Base-by-base conservation (phyloP, 2,797 vertebrate genomes). In the Enteromius unitaeniatus region DNA sequence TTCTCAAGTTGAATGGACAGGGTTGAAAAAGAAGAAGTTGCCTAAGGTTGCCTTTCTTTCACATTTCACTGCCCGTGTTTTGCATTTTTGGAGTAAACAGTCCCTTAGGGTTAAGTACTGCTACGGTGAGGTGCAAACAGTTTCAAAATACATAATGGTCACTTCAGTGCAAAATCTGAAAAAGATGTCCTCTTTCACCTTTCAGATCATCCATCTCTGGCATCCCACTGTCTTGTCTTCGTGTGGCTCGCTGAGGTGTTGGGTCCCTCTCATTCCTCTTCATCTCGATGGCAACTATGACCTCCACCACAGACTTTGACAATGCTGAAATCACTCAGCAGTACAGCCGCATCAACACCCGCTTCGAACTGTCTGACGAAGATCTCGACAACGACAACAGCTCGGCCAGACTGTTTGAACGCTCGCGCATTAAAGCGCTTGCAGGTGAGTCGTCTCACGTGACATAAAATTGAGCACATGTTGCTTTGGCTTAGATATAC, bases 351-450 rank as follows among this genome's bases (percentile, higher is more conserved):
- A 92, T 96, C 94, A 98, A 97, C 86, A 95, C 94, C 26, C 97
- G 97, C 90, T 99, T 98, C 89, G 96, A 97, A 0, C 92, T 96
- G 62, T 92, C 90, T 0, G 97, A 97, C 0, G 97, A 97, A 83
- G 98, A 99, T 75, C 93, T 99, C 78, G 97, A 99, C 95, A 98
- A 99, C 0, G 98, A 99, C 95, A 97, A 98, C 95, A 96, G 96
- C 95, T 98, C 98, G 0, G 97, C 97, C 0, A 91, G 98, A 79
- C 96, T 98, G 67, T 99, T 99, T 1, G 98, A 99, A 91, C 96
- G 98, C 89, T 99, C 98, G 53, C 96, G 98, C 93, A 99, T 99
- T 95, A 99, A 99, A 93, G 97, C 97, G 64, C 95, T 99, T 65
- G 98, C 98, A 96, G 98, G 98, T 99, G 92, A 87, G 91, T 83